Percentiles rank a stretch among this genome's conserved stretches.
Conservation (phyloP, 1,140 invertebrate species). For the Drosophila micromelanica region DNA sequence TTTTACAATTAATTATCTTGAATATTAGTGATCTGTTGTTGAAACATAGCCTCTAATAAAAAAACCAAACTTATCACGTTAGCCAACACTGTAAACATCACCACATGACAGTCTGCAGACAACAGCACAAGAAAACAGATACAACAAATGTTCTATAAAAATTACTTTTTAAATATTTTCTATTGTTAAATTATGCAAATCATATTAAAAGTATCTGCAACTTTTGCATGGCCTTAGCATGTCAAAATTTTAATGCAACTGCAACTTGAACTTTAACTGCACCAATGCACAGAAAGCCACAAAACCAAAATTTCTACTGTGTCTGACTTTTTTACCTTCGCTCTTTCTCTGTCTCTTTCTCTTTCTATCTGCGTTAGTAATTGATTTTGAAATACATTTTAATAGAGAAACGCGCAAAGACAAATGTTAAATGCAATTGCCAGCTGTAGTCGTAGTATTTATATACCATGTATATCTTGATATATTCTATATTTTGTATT, state of each 20-base stretch:
- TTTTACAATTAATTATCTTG: no score
- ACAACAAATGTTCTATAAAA: constrained; percentile 19
- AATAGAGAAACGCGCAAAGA: constrained; percentile 50
- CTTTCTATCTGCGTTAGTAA: constrained; percentile 49
- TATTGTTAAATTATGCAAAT: constrained; percentile 63
- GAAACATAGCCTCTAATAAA: constrained; percentile 16
- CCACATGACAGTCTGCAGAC: constrained; percentile 54
- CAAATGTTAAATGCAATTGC: constrained; percentile 41
- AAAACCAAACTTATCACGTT: constrained; percentile 22
- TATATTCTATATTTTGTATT: constrained; percentile 9
- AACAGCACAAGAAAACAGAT: constrained; percentile 28
- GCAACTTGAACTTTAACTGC: constrained; percentile 21
- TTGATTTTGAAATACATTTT: constrained; percentile 68
- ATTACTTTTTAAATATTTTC: constrained; percentile 17
- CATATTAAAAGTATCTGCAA: constrained; percentile 45
- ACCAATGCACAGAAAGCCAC: constrained; percentile 58
- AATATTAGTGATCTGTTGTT: constrained; percentile 31
- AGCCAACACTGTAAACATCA: constrained; percentile 41
- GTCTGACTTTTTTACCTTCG: constrained; percentile 4
- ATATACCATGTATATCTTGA: neutral
- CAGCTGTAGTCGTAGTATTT: neutral
- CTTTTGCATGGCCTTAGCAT: constrained; percentile 39
- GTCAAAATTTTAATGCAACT: constrained; percentile 46
- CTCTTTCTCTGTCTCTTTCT: constrained; percentile 3
- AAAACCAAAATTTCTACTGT: constrained; percentile 57